Evolutionary conservation across 2,113 vertebrate species (phyloP).

Genomic region (Tursiops truncatus): DNA sequence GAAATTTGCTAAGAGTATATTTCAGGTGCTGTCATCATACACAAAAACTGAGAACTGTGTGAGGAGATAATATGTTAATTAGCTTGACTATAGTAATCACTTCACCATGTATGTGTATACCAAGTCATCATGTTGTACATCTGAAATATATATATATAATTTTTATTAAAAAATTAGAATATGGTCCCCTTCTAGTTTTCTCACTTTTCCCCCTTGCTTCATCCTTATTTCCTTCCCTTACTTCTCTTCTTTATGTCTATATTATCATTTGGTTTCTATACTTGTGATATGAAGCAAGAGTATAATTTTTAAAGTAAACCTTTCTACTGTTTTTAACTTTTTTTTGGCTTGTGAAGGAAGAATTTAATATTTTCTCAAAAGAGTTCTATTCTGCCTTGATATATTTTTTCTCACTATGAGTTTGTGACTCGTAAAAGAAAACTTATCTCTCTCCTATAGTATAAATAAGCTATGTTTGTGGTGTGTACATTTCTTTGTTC

Average conservation of each 20-base stretch:
- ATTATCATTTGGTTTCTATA: background rate
- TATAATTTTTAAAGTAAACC: background rate
- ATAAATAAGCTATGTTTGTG: background rate
- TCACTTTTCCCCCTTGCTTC: background rate
- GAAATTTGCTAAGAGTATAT: background rate
- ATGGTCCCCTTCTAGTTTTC: background rate
- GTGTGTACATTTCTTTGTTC: background rate
- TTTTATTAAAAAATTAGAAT: background rate
- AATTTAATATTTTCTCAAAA: slow-evolving; percentile 14
- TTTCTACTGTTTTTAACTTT: background rate
- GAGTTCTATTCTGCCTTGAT: background rate
- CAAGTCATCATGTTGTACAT: background rate
- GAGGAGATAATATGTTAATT: background rate
- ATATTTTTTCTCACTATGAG: background rate
- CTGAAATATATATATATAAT: background rate
- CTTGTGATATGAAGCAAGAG: background rate
- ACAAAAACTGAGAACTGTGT: background rate
- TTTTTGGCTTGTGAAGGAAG: background rate
- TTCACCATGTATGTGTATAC: background rate
- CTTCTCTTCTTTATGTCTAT: background rate
- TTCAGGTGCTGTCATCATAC: background rate
- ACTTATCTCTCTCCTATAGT: background rate
- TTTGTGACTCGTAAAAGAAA: background rate
- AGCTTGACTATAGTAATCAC: background rate
- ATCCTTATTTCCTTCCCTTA: background rate